Percentiles rank a stretch among this genome's conserved stretches.
Evolutionary conservation across 2,113 vertebrate genomes (phyloP).

Genomic region (Phylloscopus whistleri): DNA sequence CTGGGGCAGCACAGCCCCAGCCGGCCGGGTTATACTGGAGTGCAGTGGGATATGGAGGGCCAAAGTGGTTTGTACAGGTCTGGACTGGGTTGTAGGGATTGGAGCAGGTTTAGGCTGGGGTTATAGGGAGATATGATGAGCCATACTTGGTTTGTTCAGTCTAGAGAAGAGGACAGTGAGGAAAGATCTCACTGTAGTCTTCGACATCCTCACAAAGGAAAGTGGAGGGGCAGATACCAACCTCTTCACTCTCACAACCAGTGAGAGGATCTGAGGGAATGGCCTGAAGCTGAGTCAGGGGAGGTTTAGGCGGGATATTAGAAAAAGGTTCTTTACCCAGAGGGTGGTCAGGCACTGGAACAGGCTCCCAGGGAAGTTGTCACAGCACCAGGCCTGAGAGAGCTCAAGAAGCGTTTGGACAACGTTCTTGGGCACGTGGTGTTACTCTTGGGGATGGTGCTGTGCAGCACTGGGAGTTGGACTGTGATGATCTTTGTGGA

Average conservation of each 20-base stretch:
- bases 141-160: neutral
- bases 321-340: too few relatives aligned
- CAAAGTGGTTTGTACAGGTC: neutral
- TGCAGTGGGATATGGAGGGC: neutral
- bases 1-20: fast-evolving
- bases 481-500: neutral
- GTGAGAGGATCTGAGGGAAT: neutral
- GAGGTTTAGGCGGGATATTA: too few relatives aligned
- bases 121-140: neutral
- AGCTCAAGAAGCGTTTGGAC: too few relatives aligned
- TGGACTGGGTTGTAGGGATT: too few relatives aligned
- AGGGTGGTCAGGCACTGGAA: too few relatives aligned
- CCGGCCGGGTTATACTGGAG: neutral
- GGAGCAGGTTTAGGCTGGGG: too few relatives aligned
- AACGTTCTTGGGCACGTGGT: too few relatives aligned
- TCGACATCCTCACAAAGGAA: neutral
- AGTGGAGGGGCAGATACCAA: fast-evolving
- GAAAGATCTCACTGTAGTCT: neutral
- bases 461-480: neutral
- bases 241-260: neutral
- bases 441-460: too few relatives aligned
- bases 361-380: too few relatives aligned
- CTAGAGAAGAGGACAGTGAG: neutral
- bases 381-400: too few relatives aligned
- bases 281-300: neutral